Conservation (phyloP, 2,797 vertebrate species). For the Bradypodion pumilum region DNA sequence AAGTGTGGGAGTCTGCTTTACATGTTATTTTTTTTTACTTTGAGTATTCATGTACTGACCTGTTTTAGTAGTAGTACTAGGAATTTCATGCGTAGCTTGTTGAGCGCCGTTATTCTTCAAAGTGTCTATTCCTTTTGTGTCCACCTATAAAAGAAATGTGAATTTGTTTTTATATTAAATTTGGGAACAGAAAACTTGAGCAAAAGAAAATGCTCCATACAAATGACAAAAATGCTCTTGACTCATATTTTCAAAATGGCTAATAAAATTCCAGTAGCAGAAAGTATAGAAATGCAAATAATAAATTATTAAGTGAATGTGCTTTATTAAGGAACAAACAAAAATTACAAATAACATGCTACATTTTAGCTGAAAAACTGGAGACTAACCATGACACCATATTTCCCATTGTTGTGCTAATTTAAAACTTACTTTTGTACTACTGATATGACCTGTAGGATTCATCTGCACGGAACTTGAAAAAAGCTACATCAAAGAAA, state of each 20-base stretch:
- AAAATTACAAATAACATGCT: not conserved
- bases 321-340: not conserved
- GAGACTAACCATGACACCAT: not conserved
- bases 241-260: not conserved
- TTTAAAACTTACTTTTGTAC: slow-evolving; percentile 80
- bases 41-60: slow-evolving; percentile 55
- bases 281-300: slow-evolving; percentile 2
- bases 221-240: not conserved
- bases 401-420: slow-evolving; percentile 52
- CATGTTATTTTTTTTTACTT: no score
- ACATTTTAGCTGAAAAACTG: slow-evolving; percentile 34
- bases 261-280: not conserved
- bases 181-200: not conserved
- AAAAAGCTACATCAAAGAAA: slow-evolving; percentile 79
- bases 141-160: slow-evolving; percentile 52
- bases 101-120: slow-evolving; percentile 68
- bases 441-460: slow-evolving; percentile 79
- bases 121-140: slow-evolving; percentile 79
- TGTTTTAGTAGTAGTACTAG: slow-evolving; percentile 72
- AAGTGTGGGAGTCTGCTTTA: no score
- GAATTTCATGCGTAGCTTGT: slow-evolving; percentile 65
- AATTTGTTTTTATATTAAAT: not conserved
- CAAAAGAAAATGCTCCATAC: not conserved
- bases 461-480: slow-evolving; percentile 82
- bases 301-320: not conserved